Evolutionary conservation across 2,113 vertebrate genomes (phyloP), one percentile per base, ranked within the genome.

Genomic region (Panthera uncia): DNA sequence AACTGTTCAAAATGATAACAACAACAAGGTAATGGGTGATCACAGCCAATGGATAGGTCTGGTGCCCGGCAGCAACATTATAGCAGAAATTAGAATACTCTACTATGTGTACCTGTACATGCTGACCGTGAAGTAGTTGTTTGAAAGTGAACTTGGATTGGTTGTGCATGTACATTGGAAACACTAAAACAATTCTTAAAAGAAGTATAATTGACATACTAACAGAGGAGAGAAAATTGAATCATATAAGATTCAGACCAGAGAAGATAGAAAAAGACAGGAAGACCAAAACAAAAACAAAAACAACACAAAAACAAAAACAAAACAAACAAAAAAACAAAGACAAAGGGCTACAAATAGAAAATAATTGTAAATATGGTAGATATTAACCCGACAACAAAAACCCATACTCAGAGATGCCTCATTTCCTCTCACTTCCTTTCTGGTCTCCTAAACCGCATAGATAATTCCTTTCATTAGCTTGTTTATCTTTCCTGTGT

Each of bases 1-100:
- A 76, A 82, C 45, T 91, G 21, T 81, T 95, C 48, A 80, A 84
- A 91, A 93, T 83, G 82, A 79, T 50, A 63, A 69, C 0, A 87
- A 23, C 25, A 68, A 38, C 4, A 66, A n/a, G 74, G 27, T 9
- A 27, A 21, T 52, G 7, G n/a, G 48, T 78, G n/a, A 61, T 9
- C 33, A 12, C 36, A 71, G 27, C 45, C 48, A 15, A n/a, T 19
- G 29, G 33, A n/a, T 33, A 25, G 23, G 12, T 19, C 36, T 50
- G 38, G 57, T 25, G 33, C 31, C n/a, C 0, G 38, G 19, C 23
- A 52, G 5, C n/a, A 55, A 3, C 5, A 23, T 38, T 50, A 33
- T 33, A 18, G 52, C 36, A 61, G 79, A 81, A 41, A 16, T 4
- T 45, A 38, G 57, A 45, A 33, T 2, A 16, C 15, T 48, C n/a